Evolutionary conservation across 2,888 invertebrate species (phyloP), one percentile per base, ranked within the genome.

Genomic region (Synergus gifuensis): DNA sequence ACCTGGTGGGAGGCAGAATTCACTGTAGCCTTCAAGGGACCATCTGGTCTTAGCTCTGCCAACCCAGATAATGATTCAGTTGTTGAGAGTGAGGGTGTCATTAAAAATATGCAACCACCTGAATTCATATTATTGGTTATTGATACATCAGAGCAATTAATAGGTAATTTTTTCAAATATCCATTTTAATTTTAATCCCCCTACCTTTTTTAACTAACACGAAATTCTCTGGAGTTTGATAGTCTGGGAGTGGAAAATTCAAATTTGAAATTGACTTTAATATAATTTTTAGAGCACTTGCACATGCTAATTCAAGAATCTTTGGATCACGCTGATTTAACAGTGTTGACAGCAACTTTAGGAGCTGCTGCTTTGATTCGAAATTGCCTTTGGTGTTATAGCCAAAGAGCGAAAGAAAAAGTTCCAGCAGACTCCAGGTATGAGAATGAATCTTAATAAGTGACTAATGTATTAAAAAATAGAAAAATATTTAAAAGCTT

Each of bases 1-100:
- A 92, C 95, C n/a, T 97, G 97, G 97, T 96, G 97, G 94, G 97
- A 97, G 92, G 96, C 96, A 84, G 97, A 97, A 88, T 97, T 96
- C 88, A 93, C 94, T 54, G 96, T 96, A 77, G 96, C 97, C 36
- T 97, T 96, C 89, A 94, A 95, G 90, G 95, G 94, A 87, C 93
- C 93, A 44, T 95, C 95, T 0, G 95, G 95, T 0, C 88, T 94
- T 11, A 90, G 90, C 79, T 83, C 86, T 14, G 83, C 79, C 9
- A 78, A 62, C 42, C 94, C 94, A 36, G 87, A 90, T 64, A 87
- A 88, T 3, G 93, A 91, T 36, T 83, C 85, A 0, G 93, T 93
- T 11, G 91, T 91, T 16, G 91, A 91, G 42, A 93, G 93, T 12
- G 73, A 73, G n/a, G 94, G 94, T 2, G 94, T 96, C 14, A 95